phyloP scores from a whole-genome alignment of 2,797 vertebrate genomes.

The Lepilemur septentrionalis region DNA sequence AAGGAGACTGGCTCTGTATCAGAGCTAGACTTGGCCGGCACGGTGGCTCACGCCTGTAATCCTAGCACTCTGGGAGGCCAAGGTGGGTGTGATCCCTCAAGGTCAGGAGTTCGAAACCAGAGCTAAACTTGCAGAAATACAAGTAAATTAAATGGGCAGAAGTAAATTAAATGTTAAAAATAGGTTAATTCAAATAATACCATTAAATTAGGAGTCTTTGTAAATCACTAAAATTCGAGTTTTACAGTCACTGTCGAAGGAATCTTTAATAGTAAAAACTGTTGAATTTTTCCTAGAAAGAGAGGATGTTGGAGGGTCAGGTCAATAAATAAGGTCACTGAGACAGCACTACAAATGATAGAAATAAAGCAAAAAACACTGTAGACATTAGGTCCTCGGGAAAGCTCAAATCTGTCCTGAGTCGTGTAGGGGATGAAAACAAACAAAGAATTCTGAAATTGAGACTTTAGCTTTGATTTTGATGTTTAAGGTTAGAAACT shows the following conservation, averaged over 20 bases:
- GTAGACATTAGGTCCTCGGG: neutral
- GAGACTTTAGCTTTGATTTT: neutral
- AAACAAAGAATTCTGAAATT: neutral
- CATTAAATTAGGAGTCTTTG: neutral
- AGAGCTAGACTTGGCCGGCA: neutral
- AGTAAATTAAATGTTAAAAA: constrained; percentile 16
- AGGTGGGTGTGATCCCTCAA: no score
- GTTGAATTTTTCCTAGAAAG: neutral
- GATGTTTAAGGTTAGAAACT: neutral
- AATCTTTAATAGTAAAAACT: constrained; percentile 24
- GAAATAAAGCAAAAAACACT: neutral
- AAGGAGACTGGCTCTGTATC: neutral
- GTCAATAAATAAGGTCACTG: constrained; percentile 21
- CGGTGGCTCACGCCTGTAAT: no score
- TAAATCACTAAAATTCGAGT: neutral
- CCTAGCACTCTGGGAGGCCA: no score
- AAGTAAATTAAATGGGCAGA: neutral
- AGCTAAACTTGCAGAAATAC: neutral
- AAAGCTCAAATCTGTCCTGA: neutral
- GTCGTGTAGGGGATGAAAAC: neutral
- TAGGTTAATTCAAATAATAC: neutral
- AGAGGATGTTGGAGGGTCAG: neutral
- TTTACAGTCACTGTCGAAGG: neutral
- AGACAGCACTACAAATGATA: neutral
- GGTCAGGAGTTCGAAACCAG: neutral